These are phyloP conservation scores for Tricholaema leucomelas DNA, from an alignment of 2,113 vertebrate species.

Conservation along the genomic window DNA sequence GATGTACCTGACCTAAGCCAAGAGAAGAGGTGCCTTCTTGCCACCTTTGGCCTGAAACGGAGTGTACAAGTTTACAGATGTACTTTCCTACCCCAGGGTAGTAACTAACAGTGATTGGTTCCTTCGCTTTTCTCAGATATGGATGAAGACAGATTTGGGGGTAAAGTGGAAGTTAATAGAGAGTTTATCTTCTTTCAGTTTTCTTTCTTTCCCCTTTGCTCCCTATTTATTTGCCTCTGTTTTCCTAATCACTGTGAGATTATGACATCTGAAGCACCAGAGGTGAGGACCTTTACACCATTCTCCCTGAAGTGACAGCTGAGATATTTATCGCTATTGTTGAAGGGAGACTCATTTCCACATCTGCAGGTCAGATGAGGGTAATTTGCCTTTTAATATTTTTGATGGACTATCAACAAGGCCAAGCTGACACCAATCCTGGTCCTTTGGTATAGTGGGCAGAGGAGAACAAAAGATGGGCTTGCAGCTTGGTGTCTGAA, in stretches of 20 bases:
- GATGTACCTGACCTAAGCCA: not conserved
- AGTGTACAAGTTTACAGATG: fast-evolving
- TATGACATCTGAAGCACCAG: constrained; percentile 12
- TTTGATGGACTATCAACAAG: not conserved
- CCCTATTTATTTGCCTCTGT: not conserved
- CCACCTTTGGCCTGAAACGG: not conserved
- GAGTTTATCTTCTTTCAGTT: not conserved
- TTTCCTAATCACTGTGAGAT: not conserved
- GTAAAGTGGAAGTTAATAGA: not conserved
- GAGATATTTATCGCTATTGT: not conserved
- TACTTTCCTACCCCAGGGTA: not conserved
- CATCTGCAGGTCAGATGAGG: constrained; percentile 11
- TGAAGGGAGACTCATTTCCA: not conserved
- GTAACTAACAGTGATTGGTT: not conserved
- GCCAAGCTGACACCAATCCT: not conserved
- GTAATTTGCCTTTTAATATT: not conserved
- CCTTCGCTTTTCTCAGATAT: not conserved
- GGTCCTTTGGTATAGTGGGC: not conserved
- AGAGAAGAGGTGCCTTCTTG: not conserved
- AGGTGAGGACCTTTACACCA: not conserved
- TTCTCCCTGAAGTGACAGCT: not conserved
- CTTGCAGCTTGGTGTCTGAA: not conserved
- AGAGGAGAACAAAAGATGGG: not conserved
- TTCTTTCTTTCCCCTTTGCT: not conserved
- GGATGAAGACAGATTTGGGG: not conserved